phyloP scores from a whole-genome alignment of 2,113 vertebrate species.

The Tiliqua scincoides region DNA sequence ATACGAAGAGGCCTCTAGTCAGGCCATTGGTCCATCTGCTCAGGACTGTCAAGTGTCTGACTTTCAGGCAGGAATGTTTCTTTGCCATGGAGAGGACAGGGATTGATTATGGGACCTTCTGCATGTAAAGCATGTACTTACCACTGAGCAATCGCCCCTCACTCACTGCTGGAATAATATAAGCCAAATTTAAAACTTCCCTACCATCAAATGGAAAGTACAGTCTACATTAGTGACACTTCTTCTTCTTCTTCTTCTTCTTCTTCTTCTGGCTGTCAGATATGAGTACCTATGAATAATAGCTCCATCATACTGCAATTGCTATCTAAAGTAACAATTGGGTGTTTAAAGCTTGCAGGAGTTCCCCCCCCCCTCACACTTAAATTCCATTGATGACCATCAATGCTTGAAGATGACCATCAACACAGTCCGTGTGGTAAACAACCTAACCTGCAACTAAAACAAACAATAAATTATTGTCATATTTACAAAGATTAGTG shows the following conservation, averaged over 20 bases:
- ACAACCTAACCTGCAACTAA: background rate
- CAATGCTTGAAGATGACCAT: no score
- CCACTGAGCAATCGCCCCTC: background rate
- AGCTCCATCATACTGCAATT: background rate
- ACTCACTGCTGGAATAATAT: background rate
- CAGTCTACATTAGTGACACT: background rate
- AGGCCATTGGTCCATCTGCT: no score
- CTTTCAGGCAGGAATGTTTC: no score
- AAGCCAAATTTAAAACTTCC: background rate
- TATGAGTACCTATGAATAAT: conserved; percentile 15
- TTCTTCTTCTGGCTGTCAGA: conserved; percentile 16
- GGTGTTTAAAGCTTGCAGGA: conserved; percentile 19
- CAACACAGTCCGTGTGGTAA: conserved; percentile 16
- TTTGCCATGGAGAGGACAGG: no score
- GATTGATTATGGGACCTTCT: no score
- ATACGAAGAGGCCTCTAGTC: no score
- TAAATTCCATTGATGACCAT: conserved; percentile 38
- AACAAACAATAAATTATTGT: background rate
- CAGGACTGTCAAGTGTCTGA: no score
- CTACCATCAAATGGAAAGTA: background rate
- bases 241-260: background rate
- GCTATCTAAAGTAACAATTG: conserved; percentile 1
- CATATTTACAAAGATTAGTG: conserved; percentile 41
- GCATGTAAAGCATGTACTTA: no score
- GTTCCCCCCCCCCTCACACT: background rate